Conservation (phyloP, 2,113 vertebrate species). For the Pelusios castaneus region DNA sequence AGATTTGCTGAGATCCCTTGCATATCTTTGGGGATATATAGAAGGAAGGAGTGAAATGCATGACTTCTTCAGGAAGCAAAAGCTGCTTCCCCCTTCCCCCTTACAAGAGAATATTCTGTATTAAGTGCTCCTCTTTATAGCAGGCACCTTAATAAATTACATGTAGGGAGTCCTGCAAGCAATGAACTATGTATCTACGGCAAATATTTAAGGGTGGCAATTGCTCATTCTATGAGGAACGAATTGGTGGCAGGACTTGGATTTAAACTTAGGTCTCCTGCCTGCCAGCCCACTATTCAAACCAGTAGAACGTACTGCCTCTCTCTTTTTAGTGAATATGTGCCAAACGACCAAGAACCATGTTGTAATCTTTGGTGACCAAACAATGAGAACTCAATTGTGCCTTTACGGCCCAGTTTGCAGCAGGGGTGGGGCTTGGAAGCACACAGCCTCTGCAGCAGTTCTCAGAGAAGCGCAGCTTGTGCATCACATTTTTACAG, state of each 20-base stretch:
- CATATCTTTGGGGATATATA: accelerated
- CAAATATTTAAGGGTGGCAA: slow-evolving; percentile 30
- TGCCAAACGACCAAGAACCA: not conserved
- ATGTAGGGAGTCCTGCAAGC: slow-evolving; percentile 44
- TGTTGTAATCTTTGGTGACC: slow-evolving; percentile 2
- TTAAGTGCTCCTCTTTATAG: slow-evolving; percentile 33
- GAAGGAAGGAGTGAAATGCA: not conserved
- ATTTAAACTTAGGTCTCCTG: not conserved
- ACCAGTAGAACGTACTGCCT: not conserved
- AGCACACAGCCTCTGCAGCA: not conserved
- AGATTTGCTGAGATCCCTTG: accelerated
- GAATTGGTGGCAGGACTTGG: not conserved
- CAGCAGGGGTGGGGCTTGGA: not conserved
- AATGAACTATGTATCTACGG: slow-evolving; percentile 37
- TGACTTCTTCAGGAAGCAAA: not conserved
- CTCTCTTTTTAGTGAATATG: slow-evolving; percentile 22
- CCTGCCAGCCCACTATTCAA: not conserved
- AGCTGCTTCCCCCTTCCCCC: not conserved
- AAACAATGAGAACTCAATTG: not conserved
- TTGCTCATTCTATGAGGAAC: not conserved
- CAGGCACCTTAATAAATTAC: slow-evolving; percentile 53
- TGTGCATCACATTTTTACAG: not conserved
- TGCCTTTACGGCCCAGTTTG: not conserved
- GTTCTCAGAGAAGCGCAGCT: accelerated
- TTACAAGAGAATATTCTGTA: not conserved